Percentiles rank a stretch among this genome's conserved stretches.
Evolutionary conservation across 2,113 vertebrate species (phyloP).

Genomic region (Daubentonia madagascariensis): DNA sequence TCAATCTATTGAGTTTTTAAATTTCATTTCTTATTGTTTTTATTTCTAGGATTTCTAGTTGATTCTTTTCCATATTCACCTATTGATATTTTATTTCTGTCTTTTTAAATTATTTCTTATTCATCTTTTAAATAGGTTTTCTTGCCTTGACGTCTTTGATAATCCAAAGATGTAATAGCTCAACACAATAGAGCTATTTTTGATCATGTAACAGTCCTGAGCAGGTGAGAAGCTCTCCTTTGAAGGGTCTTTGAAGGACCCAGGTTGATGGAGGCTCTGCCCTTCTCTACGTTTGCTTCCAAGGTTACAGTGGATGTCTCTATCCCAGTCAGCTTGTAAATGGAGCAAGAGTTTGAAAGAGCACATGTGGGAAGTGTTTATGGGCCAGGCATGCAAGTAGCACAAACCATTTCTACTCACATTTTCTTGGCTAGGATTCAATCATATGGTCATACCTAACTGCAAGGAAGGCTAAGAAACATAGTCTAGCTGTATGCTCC

Average conservation of each 20-base stretch:
- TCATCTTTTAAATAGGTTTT: not conserved
- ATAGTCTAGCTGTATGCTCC: not conserved
- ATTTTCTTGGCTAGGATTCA: not conserved
- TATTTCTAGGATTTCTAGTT: not conserved
- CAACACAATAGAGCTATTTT: not conserved
- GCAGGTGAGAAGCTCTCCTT: not conserved
- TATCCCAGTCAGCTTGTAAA: not conserved
- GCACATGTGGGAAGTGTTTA: not conserved
- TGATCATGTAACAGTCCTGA: not conserved
- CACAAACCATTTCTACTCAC: not conserved
- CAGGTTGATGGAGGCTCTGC: not conserved
- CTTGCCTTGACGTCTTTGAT: not conserved
- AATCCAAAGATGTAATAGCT: not conserved
- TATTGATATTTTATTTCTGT: not conserved
- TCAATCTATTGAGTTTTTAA: not conserved
- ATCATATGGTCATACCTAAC: not conserved
- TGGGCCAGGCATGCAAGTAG: not conserved
- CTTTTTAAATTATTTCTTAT: not conserved
- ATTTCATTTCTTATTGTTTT: not conserved
- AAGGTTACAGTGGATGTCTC: not conserved
- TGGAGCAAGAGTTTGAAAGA: not conserved
- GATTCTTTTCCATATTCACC: not conserved
- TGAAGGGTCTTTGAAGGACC: not conserved
- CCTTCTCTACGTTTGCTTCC: not conserved
- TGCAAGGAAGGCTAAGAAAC: not conserved